A percentile compares a stretch with the other conserved stretches of the same genome.
phyloP scores from a whole-genome alignment of 2,797 vertebrate species.

The Poliocrania exsul region DNA sequence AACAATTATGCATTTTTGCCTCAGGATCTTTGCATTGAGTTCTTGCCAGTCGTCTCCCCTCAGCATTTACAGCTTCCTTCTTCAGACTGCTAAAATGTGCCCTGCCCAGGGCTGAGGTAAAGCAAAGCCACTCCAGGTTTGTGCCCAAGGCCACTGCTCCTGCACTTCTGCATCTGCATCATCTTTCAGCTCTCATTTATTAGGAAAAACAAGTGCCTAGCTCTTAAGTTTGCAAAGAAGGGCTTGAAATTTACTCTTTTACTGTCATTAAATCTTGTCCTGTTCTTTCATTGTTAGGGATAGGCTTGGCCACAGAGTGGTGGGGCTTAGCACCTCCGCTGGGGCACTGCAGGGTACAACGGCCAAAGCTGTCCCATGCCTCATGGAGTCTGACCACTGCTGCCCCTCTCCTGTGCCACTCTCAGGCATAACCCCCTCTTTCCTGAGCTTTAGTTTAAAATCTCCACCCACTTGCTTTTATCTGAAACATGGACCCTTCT shows the following conservation, averaged over 20 bases:
- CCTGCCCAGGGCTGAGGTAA: neutral
- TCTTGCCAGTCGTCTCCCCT: neutral
- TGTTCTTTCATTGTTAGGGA: neutral
- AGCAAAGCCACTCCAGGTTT: neutral
- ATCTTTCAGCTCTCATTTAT: neutral
- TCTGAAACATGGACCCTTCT: neutral
- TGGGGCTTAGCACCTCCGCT: neutral
- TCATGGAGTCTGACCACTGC: fast-evolving
- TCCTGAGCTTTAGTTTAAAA: neutral
- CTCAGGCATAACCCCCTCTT: neutral
- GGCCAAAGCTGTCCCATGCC: neutral
- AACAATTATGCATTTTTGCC: neutral
- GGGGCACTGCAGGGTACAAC: neutral
- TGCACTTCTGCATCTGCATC: neutral
- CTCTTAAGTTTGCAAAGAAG: neutral
- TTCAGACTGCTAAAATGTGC: neutral
- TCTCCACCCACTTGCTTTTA: neutral
- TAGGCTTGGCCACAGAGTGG: neutral
- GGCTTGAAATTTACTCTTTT: neutral
- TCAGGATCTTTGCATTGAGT: neutral
- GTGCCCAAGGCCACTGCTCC: neutral
- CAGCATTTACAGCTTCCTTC: neutral
- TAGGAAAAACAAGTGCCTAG: neutral
- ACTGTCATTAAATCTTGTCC: neutral
- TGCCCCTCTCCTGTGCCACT: neutral